Evolutionary conservation across 2,113 vertebrate species (phyloP).

Genomic region (Sturnus vulgaris): DNA sequence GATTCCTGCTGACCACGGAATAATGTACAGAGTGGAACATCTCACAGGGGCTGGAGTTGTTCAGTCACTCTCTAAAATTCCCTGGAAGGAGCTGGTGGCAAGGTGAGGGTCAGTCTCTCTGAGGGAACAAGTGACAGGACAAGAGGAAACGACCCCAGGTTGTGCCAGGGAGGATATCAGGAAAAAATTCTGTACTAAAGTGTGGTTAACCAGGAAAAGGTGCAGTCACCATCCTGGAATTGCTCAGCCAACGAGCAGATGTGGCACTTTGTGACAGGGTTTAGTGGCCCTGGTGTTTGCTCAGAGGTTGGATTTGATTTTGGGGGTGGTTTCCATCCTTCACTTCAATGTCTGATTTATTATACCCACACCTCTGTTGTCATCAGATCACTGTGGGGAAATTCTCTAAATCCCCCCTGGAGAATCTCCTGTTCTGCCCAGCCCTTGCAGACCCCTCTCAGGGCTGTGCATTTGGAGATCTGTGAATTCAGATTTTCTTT

Average conservation of each 20-base stretch:
- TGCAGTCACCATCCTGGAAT: not conserved
- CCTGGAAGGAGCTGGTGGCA: not conserved
- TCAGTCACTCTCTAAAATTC: not conserved
- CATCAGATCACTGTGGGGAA: not conserved
- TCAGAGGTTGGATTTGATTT: not conserved
- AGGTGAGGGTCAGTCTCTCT: fast-evolving
- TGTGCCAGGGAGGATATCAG: not conserved
- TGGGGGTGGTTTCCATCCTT: not conserved
- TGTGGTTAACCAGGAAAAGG: not conserved
- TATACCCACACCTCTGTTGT: fast-evolving
- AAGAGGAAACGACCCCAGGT: not conserved
- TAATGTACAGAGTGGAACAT: fast-evolving
- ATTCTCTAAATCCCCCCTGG: fast-evolving
- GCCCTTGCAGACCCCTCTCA: not conserved
- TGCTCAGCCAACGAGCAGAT: not conserved
- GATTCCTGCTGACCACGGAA: not conserved
- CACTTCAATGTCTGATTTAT: not conserved
- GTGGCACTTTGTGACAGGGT: not conserved
- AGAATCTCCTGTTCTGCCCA: not conserved
- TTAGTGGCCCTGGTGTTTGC: not conserved
- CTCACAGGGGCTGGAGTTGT: not conserved
- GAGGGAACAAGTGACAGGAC: not conserved
- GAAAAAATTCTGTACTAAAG: too few relatives aligned
- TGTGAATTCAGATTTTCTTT: fast-evolving
- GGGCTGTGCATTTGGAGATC: not conserved